Evolutionary conservation across 2,888 invertebrate genomes (phyloP).

Genomic region (Eutolmus rufibarbis): DNA sequence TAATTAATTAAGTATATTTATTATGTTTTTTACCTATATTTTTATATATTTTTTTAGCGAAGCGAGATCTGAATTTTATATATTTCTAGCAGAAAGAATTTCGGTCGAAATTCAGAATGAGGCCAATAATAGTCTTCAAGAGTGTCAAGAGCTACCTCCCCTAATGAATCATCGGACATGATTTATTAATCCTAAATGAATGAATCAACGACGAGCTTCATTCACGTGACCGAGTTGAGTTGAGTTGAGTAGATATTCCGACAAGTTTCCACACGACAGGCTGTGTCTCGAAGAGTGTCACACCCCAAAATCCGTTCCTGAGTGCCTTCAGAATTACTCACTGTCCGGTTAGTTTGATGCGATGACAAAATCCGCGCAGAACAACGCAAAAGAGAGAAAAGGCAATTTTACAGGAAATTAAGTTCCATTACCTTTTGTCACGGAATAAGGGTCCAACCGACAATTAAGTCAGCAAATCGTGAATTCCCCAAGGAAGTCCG

Average conservation of each 20-base stretch:
- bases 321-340: slow-evolving; percentile 1
- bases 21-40: too few species aligned
- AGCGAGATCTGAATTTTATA: too few species aligned
- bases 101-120: background rate
- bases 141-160: background rate
- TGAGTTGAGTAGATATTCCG: background rate
- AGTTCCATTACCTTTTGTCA: background rate
- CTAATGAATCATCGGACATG: background rate
- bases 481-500: background rate
- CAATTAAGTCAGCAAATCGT: background rate
- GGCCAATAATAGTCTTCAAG: background rate
- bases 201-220: background rate
- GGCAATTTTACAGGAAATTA: background rate
- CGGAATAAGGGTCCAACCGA: background rate
- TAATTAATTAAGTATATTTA: too few species aligned
- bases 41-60: too few species aligned
- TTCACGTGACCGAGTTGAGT: background rate
- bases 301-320: background rate
- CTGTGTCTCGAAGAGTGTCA: background rate
- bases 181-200: background rate
- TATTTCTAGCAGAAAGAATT: too few species aligned
- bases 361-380: slow-evolving; percentile 9
- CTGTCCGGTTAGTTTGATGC: background rate
- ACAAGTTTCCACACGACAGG: background rate
- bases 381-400: background rate